Conservation (phyloP, 2,797 vertebrate species). For the Xiphorhynchus erythropygius region DNA sequence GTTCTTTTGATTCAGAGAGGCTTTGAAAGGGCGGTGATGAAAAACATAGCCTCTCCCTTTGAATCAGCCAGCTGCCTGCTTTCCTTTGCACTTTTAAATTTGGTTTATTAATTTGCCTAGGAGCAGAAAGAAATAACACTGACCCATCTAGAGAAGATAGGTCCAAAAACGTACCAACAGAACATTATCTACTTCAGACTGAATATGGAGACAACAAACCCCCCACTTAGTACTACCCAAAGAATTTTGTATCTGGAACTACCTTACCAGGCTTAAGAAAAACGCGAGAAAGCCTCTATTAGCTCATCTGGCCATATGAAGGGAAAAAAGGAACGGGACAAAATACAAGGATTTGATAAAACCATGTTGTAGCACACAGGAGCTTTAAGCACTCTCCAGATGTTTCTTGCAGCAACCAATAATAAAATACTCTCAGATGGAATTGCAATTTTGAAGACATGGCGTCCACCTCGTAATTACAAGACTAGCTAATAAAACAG, state of each 20-base stretch:
- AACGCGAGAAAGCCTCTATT: background rate
- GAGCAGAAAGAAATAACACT: slow-evolving; percentile 42
- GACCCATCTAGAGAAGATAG: background rate
- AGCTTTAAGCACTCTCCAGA: slow-evolving; percentile 14
- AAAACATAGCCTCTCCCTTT: slow-evolving; percentile 72
- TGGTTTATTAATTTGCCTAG: slow-evolving; percentile 53
- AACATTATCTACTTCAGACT: background rate
- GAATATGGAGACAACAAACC: background rate
- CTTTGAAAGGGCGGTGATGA: slow-evolving; percentile 71
- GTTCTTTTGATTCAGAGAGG: slow-evolving; percentile 68
- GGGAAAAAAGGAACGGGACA: background rate
- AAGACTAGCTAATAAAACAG: slow-evolving; percentile 1
- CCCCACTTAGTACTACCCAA: background rate
- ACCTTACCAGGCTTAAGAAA: background rate
- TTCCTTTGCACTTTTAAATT: slow-evolving; percentile 55
- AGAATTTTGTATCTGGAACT: background rate
- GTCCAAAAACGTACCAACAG: background rate
- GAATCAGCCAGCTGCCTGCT: slow-evolving; percentile 64
- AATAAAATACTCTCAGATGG: background rate
- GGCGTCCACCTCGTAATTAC: background rate
- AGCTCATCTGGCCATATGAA: background rate
- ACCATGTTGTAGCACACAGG: background rate
- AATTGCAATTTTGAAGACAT: background rate
- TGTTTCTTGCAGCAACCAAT: slow-evolving; percentile 5
- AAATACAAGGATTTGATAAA: slow-evolving; percentile 10